Evolutionary conservation across 1,140 invertebrate genomes (phyloP).

Genomic region (Vanessa tameamea): DNA sequence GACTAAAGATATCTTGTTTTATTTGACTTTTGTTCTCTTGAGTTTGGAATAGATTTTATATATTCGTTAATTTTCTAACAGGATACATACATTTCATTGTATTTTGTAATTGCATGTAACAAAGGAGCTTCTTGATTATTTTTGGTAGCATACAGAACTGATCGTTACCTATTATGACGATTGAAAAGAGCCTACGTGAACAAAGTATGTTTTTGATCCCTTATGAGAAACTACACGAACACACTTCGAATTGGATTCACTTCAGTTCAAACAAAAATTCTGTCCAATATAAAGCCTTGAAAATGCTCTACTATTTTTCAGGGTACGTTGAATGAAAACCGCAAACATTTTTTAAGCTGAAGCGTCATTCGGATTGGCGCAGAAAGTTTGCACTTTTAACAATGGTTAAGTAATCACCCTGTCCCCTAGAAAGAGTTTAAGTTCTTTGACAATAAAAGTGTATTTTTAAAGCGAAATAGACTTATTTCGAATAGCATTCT

Average conservation of each 20-base stretch:
- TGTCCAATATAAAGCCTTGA: constrained; percentile 10
- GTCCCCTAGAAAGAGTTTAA: constrained; percentile 20
- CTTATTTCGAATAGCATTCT: not conserved
- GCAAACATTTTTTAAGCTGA: constrained; percentile 37
- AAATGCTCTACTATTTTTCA: constrained; percentile 24
- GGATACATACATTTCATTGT: no score
- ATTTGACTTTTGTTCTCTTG: no score
- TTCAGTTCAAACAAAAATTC: constrained; percentile 10
- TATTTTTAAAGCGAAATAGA: not conserved
- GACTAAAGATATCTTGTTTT: no score
- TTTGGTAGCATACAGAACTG: no score
- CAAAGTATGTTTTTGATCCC: no score
- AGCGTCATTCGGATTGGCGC: constrained; percentile 25
- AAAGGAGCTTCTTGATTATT: no score
- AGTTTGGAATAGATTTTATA: no score
- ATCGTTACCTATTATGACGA: no score
- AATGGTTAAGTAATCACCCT: constrained; percentile 37
- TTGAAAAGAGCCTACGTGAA: no score
- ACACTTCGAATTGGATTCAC: constrained; percentile 2
- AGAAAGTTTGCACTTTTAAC: constrained; percentile 40
- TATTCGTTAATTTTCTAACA: no score
- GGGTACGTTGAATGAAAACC: constrained; percentile 36
- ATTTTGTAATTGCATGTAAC: no score
- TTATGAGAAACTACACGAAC: not conserved
- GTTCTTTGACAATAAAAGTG: not conserved